Percentiles rank a stretch among this genome's conserved stretches.
Evolutionary conservation across 2,888 invertebrate genomes (phyloP).

Genomic region (Falcaria lacertinaria): DNA sequence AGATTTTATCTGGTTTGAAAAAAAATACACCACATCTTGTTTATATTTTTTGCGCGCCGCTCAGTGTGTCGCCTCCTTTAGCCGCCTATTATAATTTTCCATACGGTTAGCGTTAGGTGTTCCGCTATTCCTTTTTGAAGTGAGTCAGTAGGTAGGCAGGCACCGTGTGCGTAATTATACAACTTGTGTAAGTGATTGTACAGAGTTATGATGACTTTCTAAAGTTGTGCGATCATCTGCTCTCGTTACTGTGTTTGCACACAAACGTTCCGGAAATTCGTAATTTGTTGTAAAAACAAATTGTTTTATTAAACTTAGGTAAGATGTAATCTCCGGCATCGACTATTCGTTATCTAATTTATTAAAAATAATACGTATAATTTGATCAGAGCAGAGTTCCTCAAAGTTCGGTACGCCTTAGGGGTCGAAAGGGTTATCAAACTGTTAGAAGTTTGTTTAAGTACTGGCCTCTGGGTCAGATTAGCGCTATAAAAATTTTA

Average conservation of each 20-base stretch:
- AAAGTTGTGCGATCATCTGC: conserved; percentile 11
- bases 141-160: conserved; percentile 35
- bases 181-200: conserved; percentile 28
- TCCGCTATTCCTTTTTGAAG: conserved; percentile 35
- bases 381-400: too few relatives aligned
- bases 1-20: too few relatives aligned
- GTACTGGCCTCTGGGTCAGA: too few relatives aligned
- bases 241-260: neutral
- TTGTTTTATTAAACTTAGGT: too few relatives aligned
- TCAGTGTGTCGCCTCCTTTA: neutral
- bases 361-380: too few relatives aligned
- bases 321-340: too few relatives aligned
- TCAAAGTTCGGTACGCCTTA: too few relatives aligned
- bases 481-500: too few relatives aligned
- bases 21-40: too few relatives aligned
- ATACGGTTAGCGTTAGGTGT: conserved; percentile 51
- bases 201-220: conserved; percentile 11
- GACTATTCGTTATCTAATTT: too few relatives aligned
- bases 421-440: too few relatives aligned
- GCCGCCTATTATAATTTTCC: conserved; percentile 50
- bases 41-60: neutral
- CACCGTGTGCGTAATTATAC: conserved; percentile 20
- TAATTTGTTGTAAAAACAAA: neutral
- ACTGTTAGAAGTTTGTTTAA: too few relatives aligned
- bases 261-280: neutral